These are phyloP conservation scores for Ormyrus labotus DNA, from an alignment of 2,888 invertebrate species.

Conservation along the genomic window DNA sequence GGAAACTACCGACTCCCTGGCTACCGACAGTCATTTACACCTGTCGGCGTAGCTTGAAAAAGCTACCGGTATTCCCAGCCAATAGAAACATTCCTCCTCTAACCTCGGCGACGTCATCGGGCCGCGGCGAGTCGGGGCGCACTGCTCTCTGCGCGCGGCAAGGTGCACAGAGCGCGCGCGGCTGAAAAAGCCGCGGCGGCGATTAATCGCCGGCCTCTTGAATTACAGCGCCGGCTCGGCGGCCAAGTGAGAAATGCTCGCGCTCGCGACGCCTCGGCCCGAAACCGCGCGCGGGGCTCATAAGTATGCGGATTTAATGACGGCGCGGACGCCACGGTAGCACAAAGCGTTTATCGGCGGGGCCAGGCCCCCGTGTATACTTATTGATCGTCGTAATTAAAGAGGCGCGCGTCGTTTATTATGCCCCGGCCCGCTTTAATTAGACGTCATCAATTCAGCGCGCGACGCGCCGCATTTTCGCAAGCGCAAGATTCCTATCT, in stretches of 20 bases:
- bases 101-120: too few species aligned
- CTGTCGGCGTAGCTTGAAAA: too few species aligned
- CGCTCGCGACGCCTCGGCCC: slow-evolving; percentile 4
- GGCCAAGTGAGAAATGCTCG: slow-evolving; percentile 41
- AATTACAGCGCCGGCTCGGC: slow-evolving; percentile 22
- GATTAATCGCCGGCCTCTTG: slow-evolving; percentile 36
- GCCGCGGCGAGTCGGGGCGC: too few species aligned
- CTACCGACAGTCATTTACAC: too few species aligned
- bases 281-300: slow-evolving; percentile 16
- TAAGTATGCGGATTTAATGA: slow-evolving; percentile 50
- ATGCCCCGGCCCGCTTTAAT: slow-evolving; percentile 71
- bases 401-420: slow-evolving; percentile 72
- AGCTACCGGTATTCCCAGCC: background rate
- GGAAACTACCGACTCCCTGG: too few species aligned
- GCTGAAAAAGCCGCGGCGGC: slow-evolving; percentile 1
- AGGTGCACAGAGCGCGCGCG: too few species aligned
- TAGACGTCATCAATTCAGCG: slow-evolving; percentile 73
- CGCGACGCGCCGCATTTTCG: slow-evolving; percentile 30
- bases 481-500: slow-evolving; percentile 7
- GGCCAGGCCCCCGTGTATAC: slow-evolving; percentile 51
- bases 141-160: too few species aligned
- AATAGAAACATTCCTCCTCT: too few species aligned
- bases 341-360: slow-evolving; percentile 73
- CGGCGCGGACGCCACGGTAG: slow-evolving; percentile 68
- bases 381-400: slow-evolving; percentile 74